Base-by-base conservation (phyloP, 2,797 vertebrate species). In the Buphagus erythrorhynchus region DNA sequence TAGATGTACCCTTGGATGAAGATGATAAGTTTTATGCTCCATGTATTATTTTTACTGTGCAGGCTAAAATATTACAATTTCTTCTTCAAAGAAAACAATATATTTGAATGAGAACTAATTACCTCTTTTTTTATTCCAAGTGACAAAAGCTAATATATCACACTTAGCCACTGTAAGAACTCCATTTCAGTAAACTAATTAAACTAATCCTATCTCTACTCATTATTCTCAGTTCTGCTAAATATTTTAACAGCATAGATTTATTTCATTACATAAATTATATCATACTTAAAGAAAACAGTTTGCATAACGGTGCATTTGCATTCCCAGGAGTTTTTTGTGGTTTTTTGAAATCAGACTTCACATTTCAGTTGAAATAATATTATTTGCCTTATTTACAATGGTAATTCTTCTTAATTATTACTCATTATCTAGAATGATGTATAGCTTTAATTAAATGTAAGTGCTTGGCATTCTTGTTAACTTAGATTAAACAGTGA, bases 131-230 rank as follows among this genome's bases (percentile, higher is more conserved):
- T 97, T 97, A 98, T 97, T 98, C 97, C 91, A 96, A 98, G 95
- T 98, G 98, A 98, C 98, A 98, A 98, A 98, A 98, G 89, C 97
- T 97, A 97, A 98, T 98, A 97, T 96, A 98, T 98, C 98, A 98
- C 97, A 98, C 97, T 98, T 98, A 98, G 94, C 94, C 93, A 95
- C 96, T 93, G 72, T 89, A 97, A 98, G 97, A 97, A 97, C 97
- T 97, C 95, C 93, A 97, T 98, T 98, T 98, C 98, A 97, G 98
- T 97, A 98, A 98, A 98, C 97, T 98, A 98, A 98, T 98, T 98
- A 98, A 98, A 98, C 97, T 98, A 98, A 98, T 98, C 98, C 98
- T 98, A 98, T 98, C 98, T 98, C 89, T 46, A 93, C 97, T 98
- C 97, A 98, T 98, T 98, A 98, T 97, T 98, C 97, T 98, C 91